phyloP scores from a whole-genome alignment of 2,888 invertebrate species.

The Spialia ferax region DNA sequence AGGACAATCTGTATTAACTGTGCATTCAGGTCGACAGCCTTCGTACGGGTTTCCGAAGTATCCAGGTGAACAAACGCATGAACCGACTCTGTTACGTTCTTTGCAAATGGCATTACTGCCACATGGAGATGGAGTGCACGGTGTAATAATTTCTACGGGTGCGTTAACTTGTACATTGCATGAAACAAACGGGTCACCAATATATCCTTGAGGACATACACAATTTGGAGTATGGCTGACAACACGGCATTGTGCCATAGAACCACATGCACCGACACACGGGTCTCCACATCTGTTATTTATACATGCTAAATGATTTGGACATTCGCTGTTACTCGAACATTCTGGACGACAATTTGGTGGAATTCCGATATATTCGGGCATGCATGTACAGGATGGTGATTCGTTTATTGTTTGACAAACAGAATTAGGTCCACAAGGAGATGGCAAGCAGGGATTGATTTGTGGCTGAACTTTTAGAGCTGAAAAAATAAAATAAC shows the following conservation, averaged over 20 bases:
- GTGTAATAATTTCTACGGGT: slow-evolving; percentile 79
- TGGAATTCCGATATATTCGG: slow-evolving; percentile 89
- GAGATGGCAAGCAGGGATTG: slow-evolving; percentile 89
- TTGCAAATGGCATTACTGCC: slow-evolving; percentile 91
- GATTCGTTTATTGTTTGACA: slow-evolving; percentile 88
- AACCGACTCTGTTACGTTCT: slow-evolving; percentile 89
- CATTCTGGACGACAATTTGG: slow-evolving; percentile 92
- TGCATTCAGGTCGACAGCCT: slow-evolving; percentile 92
- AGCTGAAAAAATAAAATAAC: slow-evolving; percentile 59
- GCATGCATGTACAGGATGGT: slow-evolving; percentile 90
- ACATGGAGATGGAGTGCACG: slow-evolving; percentile 90
- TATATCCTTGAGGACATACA: slow-evolving; percentile 88
- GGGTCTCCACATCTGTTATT: slow-evolving; percentile 92
- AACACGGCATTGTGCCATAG: slow-evolving; percentile 90
- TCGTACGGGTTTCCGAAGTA: slow-evolving; percentile 89
- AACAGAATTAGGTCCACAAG: slow-evolving; percentile 89
- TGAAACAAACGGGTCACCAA: slow-evolving; percentile 90
- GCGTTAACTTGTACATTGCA: slow-evolving; percentile 80
- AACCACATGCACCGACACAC: slow-evolving; percentile 90
- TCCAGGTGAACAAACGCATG: slow-evolving; percentile 89
- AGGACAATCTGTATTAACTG: slow-evolving; percentile 91
- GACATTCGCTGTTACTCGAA: slow-evolving; percentile 90
- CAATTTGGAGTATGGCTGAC: slow-evolving; percentile 91
- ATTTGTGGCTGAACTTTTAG: slow-evolving; percentile 67
- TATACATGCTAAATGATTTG: slow-evolving; percentile 89